Evolutionary conservation across 2,113 vertebrate species (phyloP), one percentile per base, ranked within the genome.

Genomic region (Copsychus sechellarum): DNA sequence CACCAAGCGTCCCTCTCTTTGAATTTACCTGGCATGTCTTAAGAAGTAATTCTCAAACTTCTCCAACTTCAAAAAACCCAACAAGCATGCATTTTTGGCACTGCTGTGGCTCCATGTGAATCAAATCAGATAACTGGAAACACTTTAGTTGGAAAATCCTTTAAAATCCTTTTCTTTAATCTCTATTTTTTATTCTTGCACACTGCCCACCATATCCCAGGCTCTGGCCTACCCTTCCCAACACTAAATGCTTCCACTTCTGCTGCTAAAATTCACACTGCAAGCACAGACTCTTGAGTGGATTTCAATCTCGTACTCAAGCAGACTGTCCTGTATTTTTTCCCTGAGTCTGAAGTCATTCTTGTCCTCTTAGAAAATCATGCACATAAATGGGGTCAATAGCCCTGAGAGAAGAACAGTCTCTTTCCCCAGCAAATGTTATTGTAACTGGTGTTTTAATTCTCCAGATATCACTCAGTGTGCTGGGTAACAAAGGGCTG

Each of bases 381-480:
- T 81, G 80, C 94, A 92, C 81, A 84, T 95, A 96, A 97, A 97
- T n/a, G 89, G 93, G 31, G 24, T 94, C 53, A 91, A 94, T 95
- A 76, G 85, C 54, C 70, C 82, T 95, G 91, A 93, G 88, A 96
- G 88, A 96, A 86, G 96, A 95, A 38, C 81, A 92, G 78, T 69
- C 90, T 94, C 92, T 97, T 96, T 97, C 51, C 86, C 62, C 69
- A 93, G 95, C 83, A 97, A 98, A 95, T 91, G 88, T 84, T 97
- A 91, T 97, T 97, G 92, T 97, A 97, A 97, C 96, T 90, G 95
- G 95, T 91, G 97, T 97, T 96, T 94, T 95, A 97, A 93, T 97
- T 93, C 94, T 97, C 93, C 90, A 96, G 92, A 97, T 95, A 97
- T 88, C 93, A 73, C 93, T 95, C 61, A 17, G 25, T 60, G 91